A percentile compares a stretch with the other conserved stretches of the same genome.
These are phyloP conservation scores for Oreochromis mossambicus DNA, from an alignment of 2,797 vertebrate genomes.

Conservation along the genomic window DNA sequence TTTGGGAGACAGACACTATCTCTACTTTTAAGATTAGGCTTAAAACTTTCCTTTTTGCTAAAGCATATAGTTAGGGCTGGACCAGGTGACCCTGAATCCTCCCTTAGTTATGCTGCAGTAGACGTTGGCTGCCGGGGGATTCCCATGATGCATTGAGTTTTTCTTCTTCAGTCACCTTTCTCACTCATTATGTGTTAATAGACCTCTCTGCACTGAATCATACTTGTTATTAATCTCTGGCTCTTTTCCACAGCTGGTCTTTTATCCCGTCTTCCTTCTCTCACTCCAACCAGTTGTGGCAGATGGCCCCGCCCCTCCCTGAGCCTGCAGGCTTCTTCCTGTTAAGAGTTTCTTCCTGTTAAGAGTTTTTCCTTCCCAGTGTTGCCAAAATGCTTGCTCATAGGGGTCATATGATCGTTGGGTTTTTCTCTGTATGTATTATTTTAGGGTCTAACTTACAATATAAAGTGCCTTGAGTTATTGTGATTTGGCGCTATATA, in stretches of 20 bases:
- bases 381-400: not conserved
- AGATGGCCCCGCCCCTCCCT: not conserved
- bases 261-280: not conserved
- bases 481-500: not conserved
- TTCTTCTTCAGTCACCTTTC: not conserved
- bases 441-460: not conserved
- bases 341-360: too few relatives aligned
- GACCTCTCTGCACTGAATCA: accelerated
- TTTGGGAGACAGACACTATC: accelerated
- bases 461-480: not conserved
- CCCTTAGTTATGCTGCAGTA: too few relatives aligned
- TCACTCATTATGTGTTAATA: accelerated
- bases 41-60: accelerated
- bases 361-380: too few relatives aligned
- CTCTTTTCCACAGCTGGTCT: not conserved
- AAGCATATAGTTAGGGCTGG: not conserved
- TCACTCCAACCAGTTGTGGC: accelerated
- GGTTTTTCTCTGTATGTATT: not conserved
- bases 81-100: too few relatives aligned
- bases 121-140: too few relatives aligned
- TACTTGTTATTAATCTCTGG: not conserved
- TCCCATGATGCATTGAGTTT: too few relatives aligned
- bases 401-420: accelerated
- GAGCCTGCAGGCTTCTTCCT: too few relatives aligned
- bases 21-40: accelerated